Evolutionary conservation across 2,113 vertebrate genomes (phyloP), one percentile per base, ranked within the genome.

Genomic region (Panthera uncia): DNA sequence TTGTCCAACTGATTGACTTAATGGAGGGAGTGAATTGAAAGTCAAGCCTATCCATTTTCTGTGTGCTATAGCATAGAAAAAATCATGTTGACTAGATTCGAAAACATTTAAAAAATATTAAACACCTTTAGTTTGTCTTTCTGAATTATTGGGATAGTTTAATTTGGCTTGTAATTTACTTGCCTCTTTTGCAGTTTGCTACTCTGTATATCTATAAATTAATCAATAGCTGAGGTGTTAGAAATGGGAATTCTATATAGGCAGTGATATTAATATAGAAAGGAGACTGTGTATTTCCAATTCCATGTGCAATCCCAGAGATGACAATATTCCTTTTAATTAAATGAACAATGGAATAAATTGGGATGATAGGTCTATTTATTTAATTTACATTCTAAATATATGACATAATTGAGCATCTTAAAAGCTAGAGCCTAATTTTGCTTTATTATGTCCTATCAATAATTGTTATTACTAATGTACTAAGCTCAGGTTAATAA

Each of bases 1-100:
- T 96, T 89, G 85, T 95, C 71, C 29, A 87, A 73, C 86, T 95
- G 94, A 97, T 82, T 96, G 91, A 90, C 87, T 97, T 98, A 97
- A 97, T 93, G 82, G 97, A 95, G 27, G 48, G 38, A 96, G 81
- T 91, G 89, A 97, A 63, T 89, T 86, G 97, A 97, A 94, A 97
- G 50, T 29, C 76, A 94, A 61, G 1, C n/a, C 66, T n/a, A 81
- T 82, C 50, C 48, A 61, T 96, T 93, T 92, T 89, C 74, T 82
- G 66, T 33, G 36, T 95, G 12, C 7, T 41, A 78, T 81, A 69
- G 29, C 69, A 84, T 18, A 83, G 27, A 88, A 95, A 96, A 97
- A 95, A 90, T 78, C 57, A 57, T 38, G n/a, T 80, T 96, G 87
- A 90, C 33, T 92, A 68, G 38, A 73, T 81, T 94, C 36, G 82